phyloP scores from a whole-genome alignment of 2,113 vertebrate genomes.

The Perognathus longimembris region DNA sequence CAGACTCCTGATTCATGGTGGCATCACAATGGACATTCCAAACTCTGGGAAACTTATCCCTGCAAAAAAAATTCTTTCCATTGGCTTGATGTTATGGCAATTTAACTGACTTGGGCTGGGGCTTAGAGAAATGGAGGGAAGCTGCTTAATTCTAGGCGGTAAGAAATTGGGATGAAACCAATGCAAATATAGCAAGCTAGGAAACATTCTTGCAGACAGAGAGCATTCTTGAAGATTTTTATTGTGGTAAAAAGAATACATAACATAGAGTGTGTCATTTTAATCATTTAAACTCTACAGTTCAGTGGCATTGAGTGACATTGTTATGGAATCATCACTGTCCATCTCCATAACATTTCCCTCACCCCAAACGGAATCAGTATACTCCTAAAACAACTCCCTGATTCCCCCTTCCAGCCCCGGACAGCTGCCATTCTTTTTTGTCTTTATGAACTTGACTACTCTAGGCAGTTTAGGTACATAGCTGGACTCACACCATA shows the following conservation, averaged over 20 bases:
- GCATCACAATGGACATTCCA: constrained; percentile 54
- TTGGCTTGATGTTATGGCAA: constrained; percentile 50
- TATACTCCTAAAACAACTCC: constrained; percentile 23
- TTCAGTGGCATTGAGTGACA: constrained; percentile 1
- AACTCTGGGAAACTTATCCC: constrained; percentile 61
- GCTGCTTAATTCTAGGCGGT: constrained; percentile 54
- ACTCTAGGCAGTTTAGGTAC: neutral
- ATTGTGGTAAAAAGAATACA: constrained; percentile 29
- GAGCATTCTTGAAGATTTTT: constrained; percentile 15
- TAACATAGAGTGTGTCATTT: constrained; percentile 11
- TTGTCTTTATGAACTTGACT: constrained; percentile 15
- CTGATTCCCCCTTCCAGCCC: rapidly evolving
- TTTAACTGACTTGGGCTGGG: constrained; percentile 46
- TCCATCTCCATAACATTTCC: constrained; percentile 39
- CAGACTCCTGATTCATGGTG: constrained; percentile 45
- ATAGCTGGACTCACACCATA: neutral
- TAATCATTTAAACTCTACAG: neutral
- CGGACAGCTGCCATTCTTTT: neutral
- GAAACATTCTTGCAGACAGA: constrained; percentile 31
- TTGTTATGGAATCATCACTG: neutral
- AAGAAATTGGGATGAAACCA: constrained; percentile 56
- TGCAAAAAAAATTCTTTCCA: constrained; percentile 70
- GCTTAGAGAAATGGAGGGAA: constrained; percentile 21
- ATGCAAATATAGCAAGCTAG: constrained; percentile 48
- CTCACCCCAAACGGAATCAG: constrained; percentile 5